phyloP scores from a whole-genome alignment of 1,140 invertebrate genomes.

The Calephelis nemesis region DNA sequence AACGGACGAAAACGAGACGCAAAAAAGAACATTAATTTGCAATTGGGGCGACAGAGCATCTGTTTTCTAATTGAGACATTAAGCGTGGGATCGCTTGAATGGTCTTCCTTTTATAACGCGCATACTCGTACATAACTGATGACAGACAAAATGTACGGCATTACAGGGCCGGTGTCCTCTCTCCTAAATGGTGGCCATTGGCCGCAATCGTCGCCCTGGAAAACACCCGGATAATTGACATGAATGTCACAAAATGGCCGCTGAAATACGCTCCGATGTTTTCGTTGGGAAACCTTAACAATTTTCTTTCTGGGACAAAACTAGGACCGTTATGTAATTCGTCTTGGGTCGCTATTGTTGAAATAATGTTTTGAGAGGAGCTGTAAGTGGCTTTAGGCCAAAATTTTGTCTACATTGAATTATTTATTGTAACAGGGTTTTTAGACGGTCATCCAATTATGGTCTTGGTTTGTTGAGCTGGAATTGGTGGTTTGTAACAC shows the following conservation, averaged over 20 bases:
- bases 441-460: too few relatives aligned
- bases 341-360: constrained; percentile 26
- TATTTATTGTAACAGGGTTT: constrained; percentile 1
- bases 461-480: too few relatives aligned
- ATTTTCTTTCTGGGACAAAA: constrained; percentile 29
- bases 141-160: constrained; percentile 51
- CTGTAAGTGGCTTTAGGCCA: constrained; percentile 10
- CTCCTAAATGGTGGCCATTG: constrained; percentile 65
- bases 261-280: constrained; percentile 43
- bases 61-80: constrained; percentile 74
- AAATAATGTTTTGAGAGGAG: constrained; percentile 12
- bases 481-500: too few relatives aligned
- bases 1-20: constrained; percentile 33
- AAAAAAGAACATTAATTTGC: constrained; percentile 53
- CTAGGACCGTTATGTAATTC: constrained; percentile 14
- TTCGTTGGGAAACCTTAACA: constrained; percentile 39
- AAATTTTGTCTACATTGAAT: background rate
- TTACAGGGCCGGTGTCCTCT: constrained; percentile 49
- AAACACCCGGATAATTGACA: constrained; percentile 73
- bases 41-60: constrained; percentile 52
- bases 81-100: constrained; percentile 52
- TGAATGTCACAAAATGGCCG: constrained; percentile 54
- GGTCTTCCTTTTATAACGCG: constrained; percentile 61
- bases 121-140: constrained; percentile 57
- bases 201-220: constrained; percentile 58